Conservation (phyloP, 2,888 invertebrate species). For the Epistrophella euchroma region DNA sequence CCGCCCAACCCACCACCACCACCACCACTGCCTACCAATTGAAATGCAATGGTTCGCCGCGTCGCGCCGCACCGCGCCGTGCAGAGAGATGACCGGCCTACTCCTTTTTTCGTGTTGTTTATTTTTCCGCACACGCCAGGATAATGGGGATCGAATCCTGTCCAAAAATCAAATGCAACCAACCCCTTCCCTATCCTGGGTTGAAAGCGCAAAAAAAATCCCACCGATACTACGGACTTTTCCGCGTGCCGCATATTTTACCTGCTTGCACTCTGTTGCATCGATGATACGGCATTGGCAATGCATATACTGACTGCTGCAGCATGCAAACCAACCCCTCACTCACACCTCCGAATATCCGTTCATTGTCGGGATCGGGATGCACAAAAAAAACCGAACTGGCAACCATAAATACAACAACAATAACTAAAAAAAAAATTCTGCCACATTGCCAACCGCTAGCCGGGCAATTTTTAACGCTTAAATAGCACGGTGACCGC, state of each 20-base stretch:
- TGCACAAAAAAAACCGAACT: constrained; percentile 52
- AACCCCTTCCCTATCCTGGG: constrained; percentile 1
- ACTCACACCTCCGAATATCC: constrained; percentile 10
- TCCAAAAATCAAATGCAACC: constrained; percentile 71
- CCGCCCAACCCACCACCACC: neutral
- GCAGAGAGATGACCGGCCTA: constrained; percentile 70
- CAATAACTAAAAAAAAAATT: constrained; percentile 22
- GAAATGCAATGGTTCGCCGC: constrained; percentile 50
- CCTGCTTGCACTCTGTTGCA: constrained; percentile 76
- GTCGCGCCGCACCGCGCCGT: no score
- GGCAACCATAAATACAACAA: constrained; percentile 59
- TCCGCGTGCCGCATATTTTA: constrained; percentile 75
- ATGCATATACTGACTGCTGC: constrained; percentile 73
- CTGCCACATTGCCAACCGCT: constrained; percentile 60
- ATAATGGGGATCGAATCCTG: constrained; percentile 73
- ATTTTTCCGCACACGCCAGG: constrained; percentile 68
- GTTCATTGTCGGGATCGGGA: constrained; percentile 74
- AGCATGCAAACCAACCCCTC: constrained; percentile 36
- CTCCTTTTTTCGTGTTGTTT: constrained; percentile 55
- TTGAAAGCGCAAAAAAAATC: constrained; percentile 35
- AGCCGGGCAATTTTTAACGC: constrained; percentile 74
- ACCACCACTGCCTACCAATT: constrained; percentile 23
- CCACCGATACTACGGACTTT: constrained; percentile 53
- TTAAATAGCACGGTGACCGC: constrained; percentile 76
- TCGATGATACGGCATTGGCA: constrained; percentile 64